Conservation (phyloP, 2,113 vertebrate genomes). For the Siniperca chuatsi region DNA sequence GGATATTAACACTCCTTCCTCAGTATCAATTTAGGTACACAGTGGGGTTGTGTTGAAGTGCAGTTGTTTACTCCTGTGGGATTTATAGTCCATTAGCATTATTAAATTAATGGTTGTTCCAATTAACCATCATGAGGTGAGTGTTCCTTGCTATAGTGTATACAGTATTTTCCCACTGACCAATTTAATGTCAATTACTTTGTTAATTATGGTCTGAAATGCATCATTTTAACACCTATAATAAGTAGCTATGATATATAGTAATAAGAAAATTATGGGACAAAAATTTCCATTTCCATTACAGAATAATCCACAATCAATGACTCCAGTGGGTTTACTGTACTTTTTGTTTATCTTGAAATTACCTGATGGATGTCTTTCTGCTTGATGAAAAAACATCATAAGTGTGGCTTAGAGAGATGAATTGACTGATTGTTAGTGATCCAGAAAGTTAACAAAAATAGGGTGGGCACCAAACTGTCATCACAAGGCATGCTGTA, state of each 20-base stretch:
- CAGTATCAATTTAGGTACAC: constrained; percentile 23
- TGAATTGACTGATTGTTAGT: neutral
- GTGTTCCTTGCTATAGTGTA: neutral
- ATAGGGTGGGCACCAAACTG: neutral
- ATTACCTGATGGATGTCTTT: neutral
- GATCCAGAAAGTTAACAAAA: constrained; percentile 18
- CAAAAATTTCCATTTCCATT: neutral
- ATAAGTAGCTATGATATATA: no score
- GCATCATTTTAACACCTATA: neutral
- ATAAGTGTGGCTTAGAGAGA: neutral
- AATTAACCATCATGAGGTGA: neutral
- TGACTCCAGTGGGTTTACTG: no score
- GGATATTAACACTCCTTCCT: constrained; percentile 41
- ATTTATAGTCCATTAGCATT: constrained; percentile 39
- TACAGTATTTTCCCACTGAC: neutral
- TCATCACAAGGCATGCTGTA: no score
- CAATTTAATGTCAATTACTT: neutral
- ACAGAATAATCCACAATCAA: neutral
- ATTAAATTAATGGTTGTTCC: constrained; percentile 37
- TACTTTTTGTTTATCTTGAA: neutral
- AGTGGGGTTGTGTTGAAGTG: constrained; percentile 5
- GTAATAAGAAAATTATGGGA: neutral
- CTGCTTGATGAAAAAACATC: neutral
- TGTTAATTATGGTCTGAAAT: neutral
- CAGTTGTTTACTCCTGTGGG: constrained; percentile 40